A percentile compares a stretch with the other conserved stretches of the same genome.
Conservation (phyloP, 2,888 invertebrate species). For the Gibbula magus region DNA sequence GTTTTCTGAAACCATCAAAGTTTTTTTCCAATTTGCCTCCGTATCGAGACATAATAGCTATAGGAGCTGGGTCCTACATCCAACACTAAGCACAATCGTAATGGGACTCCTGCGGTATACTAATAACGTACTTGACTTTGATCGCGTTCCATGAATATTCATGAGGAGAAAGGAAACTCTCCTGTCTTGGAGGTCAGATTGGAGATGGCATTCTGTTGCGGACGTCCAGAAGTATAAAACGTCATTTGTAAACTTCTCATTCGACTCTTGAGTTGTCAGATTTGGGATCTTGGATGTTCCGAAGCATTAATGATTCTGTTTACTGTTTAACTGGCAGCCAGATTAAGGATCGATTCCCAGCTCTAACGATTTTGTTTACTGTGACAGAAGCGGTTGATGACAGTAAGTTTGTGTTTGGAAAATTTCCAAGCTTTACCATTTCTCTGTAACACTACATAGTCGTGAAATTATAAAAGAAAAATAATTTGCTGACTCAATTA, state of each 20-base stretch:
- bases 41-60: neutral
- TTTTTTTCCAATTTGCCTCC: conserved; percentile 8
- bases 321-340: no score
- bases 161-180: conserved; percentile 21
- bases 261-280: no score
- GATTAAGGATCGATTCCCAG: no score
- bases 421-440: no score
- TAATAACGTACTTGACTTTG: conserved; percentile 56
- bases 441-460: no score
- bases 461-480: no score
- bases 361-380: no score
- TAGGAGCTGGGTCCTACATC: neutral
- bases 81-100: conserved; percentile 16
- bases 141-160: conserved; percentile 45
- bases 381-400: no score
- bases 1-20: neutral
- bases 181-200: neutral
- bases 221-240: neutral
- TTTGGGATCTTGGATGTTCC: no score
- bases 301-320: no score
- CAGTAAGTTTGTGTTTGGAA: no score
- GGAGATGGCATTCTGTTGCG: neutral
- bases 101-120: conserved; percentile 31
- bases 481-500: no score
- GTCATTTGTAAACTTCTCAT: neutral